Evolutionary conservation across 1,140 invertebrate species (phyloP).

Genomic region (Drosophila arawakana): DNA sequence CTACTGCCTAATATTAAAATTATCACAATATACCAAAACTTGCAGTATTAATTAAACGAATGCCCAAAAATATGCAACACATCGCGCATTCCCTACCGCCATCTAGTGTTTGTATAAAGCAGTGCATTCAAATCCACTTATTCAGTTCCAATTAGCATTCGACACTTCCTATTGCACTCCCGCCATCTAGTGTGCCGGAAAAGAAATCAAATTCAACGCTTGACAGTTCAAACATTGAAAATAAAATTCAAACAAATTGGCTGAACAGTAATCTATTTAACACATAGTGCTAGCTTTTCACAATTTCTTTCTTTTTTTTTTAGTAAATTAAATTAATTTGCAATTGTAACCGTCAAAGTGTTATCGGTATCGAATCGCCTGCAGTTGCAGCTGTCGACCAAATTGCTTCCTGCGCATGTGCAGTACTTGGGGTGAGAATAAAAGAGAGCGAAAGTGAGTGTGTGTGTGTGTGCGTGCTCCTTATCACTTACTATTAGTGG

Average conservation of each 20-base stretch:
- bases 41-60: neutral
- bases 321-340: neutral
- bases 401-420: slow-evolving; percentile 73
- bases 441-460: slow-evolving; percentile 45
- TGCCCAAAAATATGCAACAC: slow-evolving; percentile 3
- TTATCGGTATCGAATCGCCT: slow-evolving; percentile 37
- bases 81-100: neutral
- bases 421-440: slow-evolving; percentile 31
- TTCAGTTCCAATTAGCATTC: neutral
- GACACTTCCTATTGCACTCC: neutral
- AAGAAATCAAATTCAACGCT: neutral
- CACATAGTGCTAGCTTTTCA: neutral
- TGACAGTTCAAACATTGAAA: slow-evolving; percentile 5
- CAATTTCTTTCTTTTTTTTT: neutral
- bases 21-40: too few relatives aligned
- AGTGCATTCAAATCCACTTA: slow-evolving; percentile 4
- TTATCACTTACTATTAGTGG: slow-evolving; percentile 39
- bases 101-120: neutral
- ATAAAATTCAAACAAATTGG: slow-evolving; percentile 1
- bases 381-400: slow-evolving; percentile 1
- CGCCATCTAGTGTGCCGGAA: slow-evolving; percentile 1
- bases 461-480: slow-evolving; percentile 18
- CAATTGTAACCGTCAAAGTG: neutral
- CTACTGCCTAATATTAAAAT: too few relatives aligned
- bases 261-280: neutral